These are phyloP conservation scores for Aquatica leii DNA, from an alignment of 2,888 invertebrate species.

Conservation along the genomic window DNA sequence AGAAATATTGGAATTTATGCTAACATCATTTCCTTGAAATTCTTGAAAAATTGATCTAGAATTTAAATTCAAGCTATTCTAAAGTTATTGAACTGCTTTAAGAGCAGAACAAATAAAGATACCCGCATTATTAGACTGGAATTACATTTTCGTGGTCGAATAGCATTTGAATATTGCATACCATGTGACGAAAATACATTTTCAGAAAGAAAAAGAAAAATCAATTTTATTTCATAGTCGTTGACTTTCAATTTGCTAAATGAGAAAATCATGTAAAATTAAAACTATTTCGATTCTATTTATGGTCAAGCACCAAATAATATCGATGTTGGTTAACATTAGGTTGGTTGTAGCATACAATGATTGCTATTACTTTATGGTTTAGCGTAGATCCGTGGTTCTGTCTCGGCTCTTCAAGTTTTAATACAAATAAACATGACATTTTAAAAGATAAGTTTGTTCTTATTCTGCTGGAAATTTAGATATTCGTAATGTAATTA, in stretches of 20 bases:
- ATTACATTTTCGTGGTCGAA: constrained; percentile 38
- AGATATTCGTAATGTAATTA: no score
- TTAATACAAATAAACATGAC: no score
- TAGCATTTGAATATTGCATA: constrained; percentile 37
- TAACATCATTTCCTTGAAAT: constrained; percentile 16
- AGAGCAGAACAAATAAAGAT: constrained; percentile 38
- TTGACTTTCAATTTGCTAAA: constrained; percentile 7
- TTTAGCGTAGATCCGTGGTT: no score
- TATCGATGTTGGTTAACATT: no score
- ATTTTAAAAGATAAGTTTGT: no score
- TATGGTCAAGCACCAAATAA: background rate
- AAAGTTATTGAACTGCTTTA: constrained; percentile 38
- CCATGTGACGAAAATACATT: constrained; percentile 32
- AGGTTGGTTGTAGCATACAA: no score
- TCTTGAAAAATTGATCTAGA: constrained; percentile 28
- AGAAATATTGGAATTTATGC: background rate
- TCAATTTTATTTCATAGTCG: constrained; percentile 22
- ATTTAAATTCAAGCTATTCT: constrained; percentile 35
- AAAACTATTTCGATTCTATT: background rate
- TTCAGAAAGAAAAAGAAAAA: constrained; percentile 18
- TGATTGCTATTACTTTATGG: no score
- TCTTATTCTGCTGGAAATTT: no score
- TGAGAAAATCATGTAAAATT: background rate
- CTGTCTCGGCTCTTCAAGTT: no score
- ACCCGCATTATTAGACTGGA: constrained; percentile 36